phyloP scores from a whole-genome alignment of 2,113 vertebrate species.

The Camelus dromedarius region DNA sequence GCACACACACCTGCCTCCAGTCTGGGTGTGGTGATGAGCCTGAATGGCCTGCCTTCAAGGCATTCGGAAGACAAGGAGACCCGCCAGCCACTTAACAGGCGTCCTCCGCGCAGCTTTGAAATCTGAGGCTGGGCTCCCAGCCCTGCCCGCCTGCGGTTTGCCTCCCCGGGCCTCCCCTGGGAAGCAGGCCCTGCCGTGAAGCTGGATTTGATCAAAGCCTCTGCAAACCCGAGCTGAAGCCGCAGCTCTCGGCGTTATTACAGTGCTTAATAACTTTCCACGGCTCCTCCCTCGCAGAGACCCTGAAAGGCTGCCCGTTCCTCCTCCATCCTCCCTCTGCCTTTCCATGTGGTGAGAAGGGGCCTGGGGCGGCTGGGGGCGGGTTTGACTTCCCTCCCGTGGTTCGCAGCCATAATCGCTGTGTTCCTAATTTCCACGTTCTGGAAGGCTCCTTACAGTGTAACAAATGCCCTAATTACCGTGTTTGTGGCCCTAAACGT shows the following conservation, averaged over 20 bases:
- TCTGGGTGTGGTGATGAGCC: constrained; percentile 29
- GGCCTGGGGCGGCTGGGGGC: fast-evolving
- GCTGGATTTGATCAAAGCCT: constrained; percentile 71
- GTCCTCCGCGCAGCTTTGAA: constrained; percentile 43
- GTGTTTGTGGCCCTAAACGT: constrained; percentile 35
- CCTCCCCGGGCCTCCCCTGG: neutral
- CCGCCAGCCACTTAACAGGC: neutral
- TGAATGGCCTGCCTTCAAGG: neutral
- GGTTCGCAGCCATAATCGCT: constrained; percentile 57
- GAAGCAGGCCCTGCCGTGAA: neutral
- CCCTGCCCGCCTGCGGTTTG: neutral
- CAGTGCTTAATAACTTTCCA: constrained; percentile 67
- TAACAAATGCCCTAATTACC: constrained; percentile 67
- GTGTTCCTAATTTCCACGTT: constrained; percentile 61
- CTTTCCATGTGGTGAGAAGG: neutral
- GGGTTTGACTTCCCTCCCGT: constrained; percentile 59
- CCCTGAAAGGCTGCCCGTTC: neutral
- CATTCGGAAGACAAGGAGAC: neutral
- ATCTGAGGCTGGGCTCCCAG: constrained; percentile 9
- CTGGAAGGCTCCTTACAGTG: constrained; percentile 67
- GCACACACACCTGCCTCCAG: constrained; percentile 12
- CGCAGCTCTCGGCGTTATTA: constrained; percentile 60
- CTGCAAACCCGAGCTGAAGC: constrained; percentile 65
- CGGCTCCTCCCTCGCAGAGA: neutral
- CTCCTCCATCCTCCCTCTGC: neutral